phyloP scores from a whole-genome alignment of 2,797 vertebrate genomes.

The Halcyon leucocephala region DNA sequence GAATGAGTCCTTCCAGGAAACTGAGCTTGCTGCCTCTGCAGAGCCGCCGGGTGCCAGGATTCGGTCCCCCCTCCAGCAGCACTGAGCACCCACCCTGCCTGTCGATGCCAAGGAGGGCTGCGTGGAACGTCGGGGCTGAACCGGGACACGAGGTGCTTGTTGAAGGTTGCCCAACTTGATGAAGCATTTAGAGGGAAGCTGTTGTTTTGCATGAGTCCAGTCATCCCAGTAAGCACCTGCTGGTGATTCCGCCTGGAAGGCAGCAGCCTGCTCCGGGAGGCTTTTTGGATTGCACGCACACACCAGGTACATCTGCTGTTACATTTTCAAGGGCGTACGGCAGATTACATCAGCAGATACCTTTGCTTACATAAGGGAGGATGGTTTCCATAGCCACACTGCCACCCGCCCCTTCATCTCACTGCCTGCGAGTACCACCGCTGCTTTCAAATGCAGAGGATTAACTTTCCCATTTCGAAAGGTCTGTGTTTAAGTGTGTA shows the following conservation, averaged over 20 bases:
- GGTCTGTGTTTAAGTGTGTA: not conserved
- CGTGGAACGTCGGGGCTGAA: rapidly evolving
- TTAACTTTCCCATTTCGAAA: not conserved
- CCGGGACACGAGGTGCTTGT: rapidly evolving
- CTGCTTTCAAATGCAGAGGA: not conserved
- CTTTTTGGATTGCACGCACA: not conserved
- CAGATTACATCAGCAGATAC: not conserved
- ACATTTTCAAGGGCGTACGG: not conserved
- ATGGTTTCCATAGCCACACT: not conserved
- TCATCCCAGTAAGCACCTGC: not conserved
- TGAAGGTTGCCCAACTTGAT: not conserved
- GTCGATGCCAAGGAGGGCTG: not conserved
- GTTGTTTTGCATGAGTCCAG: not conserved
- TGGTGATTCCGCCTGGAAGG: not conserved
- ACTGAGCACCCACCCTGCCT: rapidly evolving
- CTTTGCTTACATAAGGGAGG: not conserved
- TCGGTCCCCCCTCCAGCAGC: no score
- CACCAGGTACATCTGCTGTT: not conserved
- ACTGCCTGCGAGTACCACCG: rapidly evolving
- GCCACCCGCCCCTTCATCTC: not conserved
- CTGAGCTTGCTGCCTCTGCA: not conserved
- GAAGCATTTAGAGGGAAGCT: rapidly evolving
- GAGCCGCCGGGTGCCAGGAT: rapidly evolving
- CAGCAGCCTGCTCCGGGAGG: not conserved
- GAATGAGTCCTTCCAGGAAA: not conserved